Percentiles rank a stretch among this genome's conserved stretches.
These are phyloP conservation scores for Ranitomeya variabilis DNA, from an alignment of 2,113 vertebrate genomes.

Conservation along the genomic window DNA sequence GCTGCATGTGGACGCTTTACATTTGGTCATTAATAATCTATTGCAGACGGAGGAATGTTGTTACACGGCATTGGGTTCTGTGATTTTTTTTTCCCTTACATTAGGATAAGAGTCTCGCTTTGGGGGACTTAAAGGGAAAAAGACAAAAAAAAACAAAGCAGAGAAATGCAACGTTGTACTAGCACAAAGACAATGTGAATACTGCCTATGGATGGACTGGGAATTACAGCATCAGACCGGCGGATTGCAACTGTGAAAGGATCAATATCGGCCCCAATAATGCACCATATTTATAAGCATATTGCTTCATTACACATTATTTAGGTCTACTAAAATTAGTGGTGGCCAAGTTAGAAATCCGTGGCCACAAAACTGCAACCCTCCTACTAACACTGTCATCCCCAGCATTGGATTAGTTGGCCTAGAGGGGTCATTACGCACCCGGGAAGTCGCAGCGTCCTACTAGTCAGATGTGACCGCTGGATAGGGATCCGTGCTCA, in stretches of 20 bases:
- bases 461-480: too few relatives aligned
- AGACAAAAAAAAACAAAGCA: not conserved
- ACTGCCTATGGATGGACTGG: not conserved
- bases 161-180: not conserved
- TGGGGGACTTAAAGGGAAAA: not conserved
- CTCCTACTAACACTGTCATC: too few relatives aligned
- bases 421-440: too few relatives aligned
- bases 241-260: not conserved
- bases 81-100: not conserved
- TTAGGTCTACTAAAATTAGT: too few relatives aligned
- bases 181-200: not conserved
- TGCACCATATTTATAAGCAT: too few relatives aligned
- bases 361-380: too few relatives aligned
- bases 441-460: too few relatives aligned
- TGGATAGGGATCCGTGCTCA: too few relatives aligned
- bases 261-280: not conserved
- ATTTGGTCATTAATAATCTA: constrained; percentile 15
- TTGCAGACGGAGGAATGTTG: not conserved
- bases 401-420: too few relatives aligned
- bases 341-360: too few relatives aligned
- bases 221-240: not conserved
- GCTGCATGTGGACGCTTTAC: not conserved
- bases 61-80: not conserved
- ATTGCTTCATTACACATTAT: too few relatives aligned
- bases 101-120: not conserved